Base-by-base conservation (phyloP, 1,140 invertebrate species). In the Melipona quadrifasciata region DNA sequence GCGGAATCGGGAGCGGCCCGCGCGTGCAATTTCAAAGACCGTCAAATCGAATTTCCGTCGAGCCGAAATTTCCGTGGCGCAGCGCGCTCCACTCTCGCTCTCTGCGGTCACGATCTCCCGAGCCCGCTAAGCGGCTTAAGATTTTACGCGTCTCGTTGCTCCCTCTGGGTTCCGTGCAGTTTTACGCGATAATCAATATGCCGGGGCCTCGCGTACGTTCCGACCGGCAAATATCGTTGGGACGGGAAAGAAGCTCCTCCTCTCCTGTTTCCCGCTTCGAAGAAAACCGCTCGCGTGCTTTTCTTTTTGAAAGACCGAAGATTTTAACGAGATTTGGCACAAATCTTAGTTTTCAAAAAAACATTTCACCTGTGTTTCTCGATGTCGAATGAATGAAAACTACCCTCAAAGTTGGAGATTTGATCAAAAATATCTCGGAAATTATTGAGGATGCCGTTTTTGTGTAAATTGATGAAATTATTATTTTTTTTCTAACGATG, bases 401-500 rank as follows among this genome's bases (percentile, higher is more conserved):
- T 39, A 39, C 0, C 8, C 6, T 47, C 39, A 47, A 47, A 10
- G 39, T 8, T 47, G 39, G 39, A 8, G 39, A 47, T 47, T 47
- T 47, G 8, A 6, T 47, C 6, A 47, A 83, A 77, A 47, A 47
- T 10, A 47, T 47, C 39, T 47, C 39, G 39, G 39, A 0, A 47
- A 47, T 47, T 47, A 47, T 47, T 47, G 39, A 47, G 8, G 39
- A 47, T 8, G 8, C 39, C 4, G 10, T 47, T 47, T 47, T 47
- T 47, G 39, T 47, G 39, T 47, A 47, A 47, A 47, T 47, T 8
- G 39, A 47, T 47, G 39, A 47, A 47, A 47, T 47, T 47, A 47
- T 6, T 39, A 2, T 39, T 85, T 90, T 81, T 83, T 86, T 81
- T 80, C 90, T 82, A 86, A 89, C 78, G 88, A 89, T 67, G 70